Evolutionary conservation across 2,797 vertebrate genomes (phyloP).

Genomic region (Ataeniobius toweri): DNA sequence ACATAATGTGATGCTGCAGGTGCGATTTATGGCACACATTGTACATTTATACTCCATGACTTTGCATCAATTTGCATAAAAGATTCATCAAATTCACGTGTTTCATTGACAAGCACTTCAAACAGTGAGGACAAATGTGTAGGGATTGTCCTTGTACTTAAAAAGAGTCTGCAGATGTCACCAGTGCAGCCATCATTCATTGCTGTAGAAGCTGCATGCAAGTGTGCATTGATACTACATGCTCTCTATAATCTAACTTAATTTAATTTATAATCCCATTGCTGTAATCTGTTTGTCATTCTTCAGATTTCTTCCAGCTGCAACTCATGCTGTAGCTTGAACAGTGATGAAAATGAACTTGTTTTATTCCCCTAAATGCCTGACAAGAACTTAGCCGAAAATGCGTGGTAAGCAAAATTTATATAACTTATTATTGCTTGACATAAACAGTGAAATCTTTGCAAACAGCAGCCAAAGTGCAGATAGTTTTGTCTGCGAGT

Average conservation of each 20-base stretch:
- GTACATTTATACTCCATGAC: constrained; percentile 17
- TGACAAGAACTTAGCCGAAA: background rate
- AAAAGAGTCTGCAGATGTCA: constrained; percentile 9
- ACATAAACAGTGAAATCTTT: background rate
- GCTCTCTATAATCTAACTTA: background rate
- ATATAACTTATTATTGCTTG: background rate
- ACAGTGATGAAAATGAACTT: background rate
- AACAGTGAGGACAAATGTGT: constrained; percentile 25
- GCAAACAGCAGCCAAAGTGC: background rate
- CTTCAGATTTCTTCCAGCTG: constrained; percentile 5
- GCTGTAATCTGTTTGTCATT: constrained; percentile 2
- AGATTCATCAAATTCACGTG: constrained; percentile 24
- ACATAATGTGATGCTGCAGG: constrained; percentile 4
- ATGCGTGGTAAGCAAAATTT: background rate
- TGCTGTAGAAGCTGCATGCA: constrained; percentile 6
- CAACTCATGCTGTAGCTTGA: background rate
- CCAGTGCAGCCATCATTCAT: background rate
- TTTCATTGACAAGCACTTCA: constrained; percentile 27
- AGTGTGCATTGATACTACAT: background rate
- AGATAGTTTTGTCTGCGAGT: background rate
- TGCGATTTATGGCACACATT: constrained; percentile 4
- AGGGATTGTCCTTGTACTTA: background rate
- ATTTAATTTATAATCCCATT: constrained; percentile 8
- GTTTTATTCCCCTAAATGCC: background rate
- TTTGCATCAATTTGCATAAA: constrained; percentile 24